phyloP scores from a whole-genome alignment of 2,797 vertebrate genomes.

The Peromyscus eremicus region DNA sequence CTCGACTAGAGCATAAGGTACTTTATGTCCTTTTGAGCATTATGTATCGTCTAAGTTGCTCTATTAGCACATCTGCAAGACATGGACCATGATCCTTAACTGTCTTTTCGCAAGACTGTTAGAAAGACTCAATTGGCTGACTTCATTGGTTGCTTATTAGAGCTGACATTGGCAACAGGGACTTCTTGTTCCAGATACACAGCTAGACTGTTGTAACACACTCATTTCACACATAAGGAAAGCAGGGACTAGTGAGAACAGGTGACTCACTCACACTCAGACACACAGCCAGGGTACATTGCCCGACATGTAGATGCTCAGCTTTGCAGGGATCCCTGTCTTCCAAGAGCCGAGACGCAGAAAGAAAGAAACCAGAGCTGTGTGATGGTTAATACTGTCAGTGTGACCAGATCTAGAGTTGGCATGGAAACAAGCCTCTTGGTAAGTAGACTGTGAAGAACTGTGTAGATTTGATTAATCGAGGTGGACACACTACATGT shows the following conservation, averaged over 20 bases:
- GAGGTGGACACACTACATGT: too few relatives aligned
- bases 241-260: background rate
- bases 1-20: background rate
- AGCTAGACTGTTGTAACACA: background rate
- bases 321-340: background rate
- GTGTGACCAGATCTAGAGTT: background rate
- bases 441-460: background rate
- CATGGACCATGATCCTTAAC: background rate
- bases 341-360: background rate
- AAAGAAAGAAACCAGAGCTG: background rate
- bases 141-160: background rate
- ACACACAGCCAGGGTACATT: background rate
- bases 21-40: background rate
- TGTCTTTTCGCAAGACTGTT: background rate
- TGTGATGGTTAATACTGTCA: background rate
- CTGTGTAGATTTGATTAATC: background rate
- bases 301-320: background rate
- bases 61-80: background rate
- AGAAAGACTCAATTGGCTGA: background rate
- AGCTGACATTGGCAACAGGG: background rate
- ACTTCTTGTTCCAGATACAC: background rate
- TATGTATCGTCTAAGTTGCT: background rate
- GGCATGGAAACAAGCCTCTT: background rate
- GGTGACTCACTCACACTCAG: background rate
- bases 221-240: conserved; percentile 20